Base-by-base conservation (phyloP, 1,140 invertebrate species). In the Macrocentrus cingulum region DNA sequence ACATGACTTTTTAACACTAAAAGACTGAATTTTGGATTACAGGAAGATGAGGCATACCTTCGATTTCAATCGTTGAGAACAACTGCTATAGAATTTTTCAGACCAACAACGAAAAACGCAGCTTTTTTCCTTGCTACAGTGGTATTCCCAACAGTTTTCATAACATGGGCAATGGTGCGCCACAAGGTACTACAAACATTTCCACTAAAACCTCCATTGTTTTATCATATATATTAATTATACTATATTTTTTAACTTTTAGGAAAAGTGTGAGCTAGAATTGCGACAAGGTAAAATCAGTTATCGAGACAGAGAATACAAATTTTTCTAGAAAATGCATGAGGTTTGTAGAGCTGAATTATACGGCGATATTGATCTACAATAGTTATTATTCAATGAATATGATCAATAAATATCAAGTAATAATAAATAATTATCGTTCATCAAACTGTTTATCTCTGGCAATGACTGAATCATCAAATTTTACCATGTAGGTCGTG, bases 401-500 rank as follows among this genome's bases (percentile, higher is more conserved):
- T 50, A 54, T 32, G 18, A 41, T 44, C 22, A 22, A 56, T 55
- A 45, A 37, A 60, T 54, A 57, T 37, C 16, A 50, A 58, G 52
- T 34, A 52, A 36, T 54, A 32, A 36, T 49, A 23, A 23, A 39
- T 36, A 56, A 63, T 83, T 85, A 92, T 78, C 90, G 85, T 52
- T 95, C 92, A 81, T 97, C 94, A 42, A 96, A 79, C 67, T 92
- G 88, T 76, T 97, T 98, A 72, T 99, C 96, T 70, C 96, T 84
- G 1, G 86, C 82, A 59, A 98, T 92, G 36, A 99, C 95, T 56
- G 88, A 85, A 71, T 98, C 94, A 68, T 99, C 95, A 82, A 99
- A 98, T 79, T 98, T 95, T 13, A 99, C 94, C 91, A 98, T 97
- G 70, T 98, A 99, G 1, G 97, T 98, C 15, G 97, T 98, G 59